phyloP scores from a whole-genome alignment of 2,888 invertebrate species.

The Cacoxenus indagator region DNA sequence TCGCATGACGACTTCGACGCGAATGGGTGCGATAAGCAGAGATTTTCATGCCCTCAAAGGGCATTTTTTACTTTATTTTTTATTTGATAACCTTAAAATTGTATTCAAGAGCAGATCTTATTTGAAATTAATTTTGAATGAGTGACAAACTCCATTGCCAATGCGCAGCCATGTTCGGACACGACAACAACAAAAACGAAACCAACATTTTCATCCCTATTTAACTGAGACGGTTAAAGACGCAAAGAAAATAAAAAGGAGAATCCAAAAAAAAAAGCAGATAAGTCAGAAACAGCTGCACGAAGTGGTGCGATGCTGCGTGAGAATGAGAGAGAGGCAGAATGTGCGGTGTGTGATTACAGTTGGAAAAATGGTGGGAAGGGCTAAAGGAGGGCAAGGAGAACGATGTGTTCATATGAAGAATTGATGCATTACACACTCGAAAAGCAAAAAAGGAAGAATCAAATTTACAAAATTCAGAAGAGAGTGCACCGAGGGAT shows the following conservation, averaged over 20 bases:
- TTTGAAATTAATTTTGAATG: not conserved
- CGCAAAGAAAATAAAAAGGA: not conserved
- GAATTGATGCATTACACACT: conserved; percentile 3
- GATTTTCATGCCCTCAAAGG: not conserved
- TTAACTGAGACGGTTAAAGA: not conserved
- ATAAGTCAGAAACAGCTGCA: not conserved
- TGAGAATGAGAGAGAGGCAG: not conserved
- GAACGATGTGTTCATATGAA: not conserved
- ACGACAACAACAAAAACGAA: not conserved
- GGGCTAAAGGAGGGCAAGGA: not conserved
- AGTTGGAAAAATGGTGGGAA: not conserved
- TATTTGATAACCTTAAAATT: not conserved
- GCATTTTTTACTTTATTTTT: not conserved
- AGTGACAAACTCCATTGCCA: conserved; percentile 11
- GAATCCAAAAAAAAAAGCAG: not conserved
- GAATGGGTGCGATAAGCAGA: not conserved
- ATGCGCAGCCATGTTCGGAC: conserved; percentile 10
- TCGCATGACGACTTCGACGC: not conserved
- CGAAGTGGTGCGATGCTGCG: not conserved
- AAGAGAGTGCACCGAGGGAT: not conserved
- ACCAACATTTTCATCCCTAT: not conserved
- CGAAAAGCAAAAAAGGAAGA: not conserved
- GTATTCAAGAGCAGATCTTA: not conserved
- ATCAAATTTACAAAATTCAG: too few relatives aligned
- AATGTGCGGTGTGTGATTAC: not conserved